These are phyloP conservation scores for Pogoniulus pusillus DNA, from an alignment of 2,797 vertebrate species.

Conservation along the genomic window DNA sequence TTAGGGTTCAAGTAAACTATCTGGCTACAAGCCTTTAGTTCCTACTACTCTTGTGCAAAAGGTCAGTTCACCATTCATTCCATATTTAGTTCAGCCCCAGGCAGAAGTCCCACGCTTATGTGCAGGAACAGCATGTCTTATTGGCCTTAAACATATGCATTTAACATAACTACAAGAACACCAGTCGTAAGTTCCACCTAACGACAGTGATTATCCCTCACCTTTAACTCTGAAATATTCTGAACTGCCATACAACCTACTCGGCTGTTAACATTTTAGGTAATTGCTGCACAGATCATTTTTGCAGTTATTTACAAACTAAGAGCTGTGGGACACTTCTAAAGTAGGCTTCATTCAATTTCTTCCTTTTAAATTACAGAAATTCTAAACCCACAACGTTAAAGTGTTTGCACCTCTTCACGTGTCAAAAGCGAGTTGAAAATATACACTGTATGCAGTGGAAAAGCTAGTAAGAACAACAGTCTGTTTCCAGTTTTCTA, in stretches of 20 bases:
- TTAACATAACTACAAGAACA: neutral
- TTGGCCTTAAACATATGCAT: neutral
- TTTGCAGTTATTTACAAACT: conserved; percentile 42
- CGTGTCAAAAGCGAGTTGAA: fast-evolving
- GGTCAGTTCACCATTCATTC: neutral
- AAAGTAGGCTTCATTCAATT: neutral
- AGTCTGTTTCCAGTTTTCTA: neutral
- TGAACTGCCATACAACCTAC: conserved; percentile 38
- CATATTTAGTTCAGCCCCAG: neutral
- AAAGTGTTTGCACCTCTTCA: neutral
- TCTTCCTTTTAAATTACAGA: neutral
- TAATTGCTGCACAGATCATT: conserved; percentile 44
- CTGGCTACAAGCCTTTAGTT: neutral
- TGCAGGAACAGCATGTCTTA: neutral
- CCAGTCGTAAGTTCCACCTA: neutral
- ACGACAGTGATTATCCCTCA: conserved; percentile 33
- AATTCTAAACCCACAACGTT: neutral
- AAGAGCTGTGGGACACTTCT: neutral
- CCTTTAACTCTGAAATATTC: neutral
- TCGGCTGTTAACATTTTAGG: conserved; percentile 39
- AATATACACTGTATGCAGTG: neutral
- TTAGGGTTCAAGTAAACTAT: neutral
- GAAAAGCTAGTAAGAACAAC: neutral
- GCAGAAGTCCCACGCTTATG: neutral
- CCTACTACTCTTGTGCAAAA: neutral